Evolutionary conservation across 2,888 invertebrate species (phyloP), one percentile per base, ranked within the genome.

Genomic region (Eilema depressum): DNA sequence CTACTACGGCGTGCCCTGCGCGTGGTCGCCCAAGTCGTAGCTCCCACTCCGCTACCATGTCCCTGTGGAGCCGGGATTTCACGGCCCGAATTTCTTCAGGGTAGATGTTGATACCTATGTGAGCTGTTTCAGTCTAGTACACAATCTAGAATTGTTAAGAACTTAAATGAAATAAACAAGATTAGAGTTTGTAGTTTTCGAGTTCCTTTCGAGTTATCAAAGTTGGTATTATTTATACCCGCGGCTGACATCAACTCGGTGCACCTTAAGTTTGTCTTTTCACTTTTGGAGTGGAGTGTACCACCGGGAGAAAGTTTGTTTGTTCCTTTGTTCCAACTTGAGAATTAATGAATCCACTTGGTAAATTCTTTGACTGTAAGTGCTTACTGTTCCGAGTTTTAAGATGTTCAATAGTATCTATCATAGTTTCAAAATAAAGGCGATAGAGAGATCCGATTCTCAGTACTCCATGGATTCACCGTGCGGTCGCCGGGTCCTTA

Each of bases 171-270:
- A n/a, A 53, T 53, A 53, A 53, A 53, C n/a, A 53, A 53, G 53
- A n/a, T 53, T 60, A 60, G 17, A 17, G 23, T 26, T 25, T 17
- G 17, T 23, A 60, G 20, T 26, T 26, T 28, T 28, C 20, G 28
- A 28, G 26, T 33, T 47, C 64, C 28, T 61, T 61, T 53, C n/a
- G 11, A 66, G 64, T 74, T 75, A 63, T 64, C 37, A 67, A 64
- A 71, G 69, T 71, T 64, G 20, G 26, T 69, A 70, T 63, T 80
- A 80, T 79, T 76, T 76, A 76, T 73, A 75, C 71, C 71, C 56
- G 67, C 33, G 66, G 17, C 11, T 68, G 71, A 69, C 74, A 64
- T 70, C 30, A 76, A 73, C 71, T 66, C 23, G 5, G 60, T 71
- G 70, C 62, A 75, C 70, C 73, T 69, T 66, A 67, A 75, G 74